phyloP scores from a whole-genome alignment of 2,113 vertebrate genomes.

The Benitochromis conjunctus region DNA sequence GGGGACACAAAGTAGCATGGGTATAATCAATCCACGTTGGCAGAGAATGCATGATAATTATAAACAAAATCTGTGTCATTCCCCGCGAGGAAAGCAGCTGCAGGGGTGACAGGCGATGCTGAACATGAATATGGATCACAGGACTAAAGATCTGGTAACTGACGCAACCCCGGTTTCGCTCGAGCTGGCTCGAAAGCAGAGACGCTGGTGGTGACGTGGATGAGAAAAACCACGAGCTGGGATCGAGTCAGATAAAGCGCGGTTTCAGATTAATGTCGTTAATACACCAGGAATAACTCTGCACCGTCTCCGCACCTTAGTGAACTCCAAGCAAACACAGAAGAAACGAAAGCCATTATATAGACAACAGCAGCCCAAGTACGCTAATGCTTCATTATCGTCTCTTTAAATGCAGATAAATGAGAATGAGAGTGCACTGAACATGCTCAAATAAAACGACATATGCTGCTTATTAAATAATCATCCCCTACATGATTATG shows the following conservation, averaged over 20 bases:
- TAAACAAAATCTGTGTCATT: constrained; percentile 65
- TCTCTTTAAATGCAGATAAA: background rate
- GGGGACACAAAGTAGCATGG: constrained; percentile 42
- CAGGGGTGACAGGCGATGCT: constrained; percentile 47
- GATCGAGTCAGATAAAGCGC: background rate
- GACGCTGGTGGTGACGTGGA: background rate
- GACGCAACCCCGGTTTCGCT: constrained; percentile 33
- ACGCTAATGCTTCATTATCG: background rate
- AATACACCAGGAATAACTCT: background rate
- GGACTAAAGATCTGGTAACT: constrained; percentile 34
- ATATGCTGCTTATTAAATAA: background rate
- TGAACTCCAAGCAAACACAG: background rate
- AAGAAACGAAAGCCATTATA: background rate
- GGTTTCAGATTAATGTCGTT: background rate
- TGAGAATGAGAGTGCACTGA: background rate
- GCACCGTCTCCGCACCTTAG: background rate
- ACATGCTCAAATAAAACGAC: background rate
- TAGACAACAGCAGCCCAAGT: background rate
- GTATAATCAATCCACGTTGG: constrained; percentile 53
- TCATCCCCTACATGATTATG: background rate
- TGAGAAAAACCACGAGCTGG: background rate
- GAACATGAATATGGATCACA: constrained; percentile 64
- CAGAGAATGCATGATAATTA: constrained; percentile 54
- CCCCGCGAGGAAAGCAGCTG: constrained; percentile 50
- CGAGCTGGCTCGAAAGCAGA: background rate